Evolutionary conservation across 2,797 vertebrate genomes (phyloP).

Genomic region (Typhlichthys subterraneus): DNA sequence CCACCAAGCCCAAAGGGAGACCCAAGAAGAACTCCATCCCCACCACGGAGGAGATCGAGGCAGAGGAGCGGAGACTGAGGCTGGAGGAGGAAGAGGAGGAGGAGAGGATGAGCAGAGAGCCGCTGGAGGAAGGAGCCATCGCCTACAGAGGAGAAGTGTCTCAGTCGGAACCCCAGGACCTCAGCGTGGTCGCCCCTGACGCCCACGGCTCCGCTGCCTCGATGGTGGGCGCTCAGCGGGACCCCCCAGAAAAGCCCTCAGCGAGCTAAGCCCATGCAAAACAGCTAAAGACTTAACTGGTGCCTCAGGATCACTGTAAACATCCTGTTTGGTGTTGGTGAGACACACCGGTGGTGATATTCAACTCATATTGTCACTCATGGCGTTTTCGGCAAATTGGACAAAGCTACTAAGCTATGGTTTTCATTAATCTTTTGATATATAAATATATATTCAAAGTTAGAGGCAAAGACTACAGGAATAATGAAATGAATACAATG

Average conservation of each 20-base stretch:
- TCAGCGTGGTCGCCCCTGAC: constrained; percentile 45
- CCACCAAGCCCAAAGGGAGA: constrained; percentile 96
- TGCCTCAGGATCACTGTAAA: constrained; percentile 73
- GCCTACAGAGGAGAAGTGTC: constrained; percentile 32
- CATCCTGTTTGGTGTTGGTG: constrained; percentile 52
- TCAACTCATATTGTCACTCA: constrained; percentile 35
- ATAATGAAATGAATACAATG: constrained; percentile 45
- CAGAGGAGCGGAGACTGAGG: constrained; percentile 86
- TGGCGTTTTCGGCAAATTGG: constrained; percentile 30
- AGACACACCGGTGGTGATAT: constrained; percentile 43
- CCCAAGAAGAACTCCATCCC: constrained; percentile 99
- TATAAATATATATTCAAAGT: constrained; percentile 12
- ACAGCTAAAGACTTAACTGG: constrained; percentile 66
- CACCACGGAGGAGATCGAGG: constrained; percentile 95
- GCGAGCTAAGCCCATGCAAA: constrained; percentile 69
- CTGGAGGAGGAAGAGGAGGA: constrained; percentile 75
- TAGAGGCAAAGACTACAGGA: constrained; percentile 26
- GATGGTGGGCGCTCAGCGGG: constrained; percentile 38
- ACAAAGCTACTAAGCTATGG: constrained; percentile 19
- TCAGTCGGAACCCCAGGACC: constrained; percentile 68
- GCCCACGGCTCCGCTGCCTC: constrained; percentile 16
- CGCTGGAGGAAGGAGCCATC: background rate
- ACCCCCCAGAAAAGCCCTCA: constrained; percentile 63
- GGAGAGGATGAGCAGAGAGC: constrained; percentile 49
- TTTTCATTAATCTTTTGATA: constrained; percentile 44